Base-by-base conservation (phyloP, 1,140 invertebrate genomes). In the silkworm (Bombyx mori) region DNA sequence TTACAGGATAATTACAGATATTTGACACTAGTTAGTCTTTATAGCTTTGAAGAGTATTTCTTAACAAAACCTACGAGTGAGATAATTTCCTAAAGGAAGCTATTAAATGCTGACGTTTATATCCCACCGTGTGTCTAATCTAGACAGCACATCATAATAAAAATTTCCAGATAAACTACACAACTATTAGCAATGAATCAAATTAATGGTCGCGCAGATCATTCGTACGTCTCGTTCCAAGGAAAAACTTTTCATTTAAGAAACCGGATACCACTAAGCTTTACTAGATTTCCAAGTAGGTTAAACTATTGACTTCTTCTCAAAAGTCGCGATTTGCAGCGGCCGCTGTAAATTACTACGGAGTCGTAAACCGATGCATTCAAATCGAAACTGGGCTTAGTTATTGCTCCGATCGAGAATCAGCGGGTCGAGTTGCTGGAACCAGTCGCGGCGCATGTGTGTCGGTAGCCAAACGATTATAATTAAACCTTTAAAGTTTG, bases 161-260 rank as follows among this genome's bases (percentile, higher is more conserved):
- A 35, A 35, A 35, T 35, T 35, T 35, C 2, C 26, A 35, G 26
- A 35, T 35, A 35, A 35, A 35, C 26, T 35, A 35, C 26, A 35
- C 26, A 35, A 2, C 26, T 35, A 35, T 35, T 35, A 35, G 26
- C 26, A 35, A 35, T 35, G 26, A 35, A 35, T 35, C 26, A 35
- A 35, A 35, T 35, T 35, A 35, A 35, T 35, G 26, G 26, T 35
- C 26, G 26, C 1, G 26, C 26, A 35, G 2, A 35, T 35, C 26
- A 35, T 35, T 35, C 26, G 26, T 35, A 35, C 2, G 26, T 35
- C 26, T 35, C 26, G 26, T 35, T 35, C 26, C 26, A 35, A 35
- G 26, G 26, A 35, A 35, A 35, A 35, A 60, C 68, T 72, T 71
- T 73, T 74, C 69, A 66, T 72, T 73, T 68, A 63, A 61, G 26